Conservation (phyloP, 2,888 invertebrate species). For the Eugnorisma glareosa region DNA sequence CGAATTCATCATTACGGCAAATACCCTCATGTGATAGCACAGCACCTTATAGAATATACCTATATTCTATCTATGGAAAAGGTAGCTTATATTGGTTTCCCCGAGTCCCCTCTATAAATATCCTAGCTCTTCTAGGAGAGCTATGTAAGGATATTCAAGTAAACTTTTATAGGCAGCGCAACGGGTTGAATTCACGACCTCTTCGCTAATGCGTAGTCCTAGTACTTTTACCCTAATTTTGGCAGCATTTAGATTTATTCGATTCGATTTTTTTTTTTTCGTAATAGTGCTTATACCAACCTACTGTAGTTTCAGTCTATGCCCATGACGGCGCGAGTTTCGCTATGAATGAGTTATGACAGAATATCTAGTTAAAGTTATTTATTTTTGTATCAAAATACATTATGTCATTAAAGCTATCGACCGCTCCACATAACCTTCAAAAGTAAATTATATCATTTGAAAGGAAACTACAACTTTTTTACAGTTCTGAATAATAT, state of each 20-base stretch:
- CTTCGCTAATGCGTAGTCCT: neutral
- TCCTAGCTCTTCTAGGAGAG: neutral
- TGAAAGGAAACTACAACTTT: conserved; percentile 38
- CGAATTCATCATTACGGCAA: neutral
- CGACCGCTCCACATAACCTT: conserved; percentile 46
- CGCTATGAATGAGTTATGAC: neutral
- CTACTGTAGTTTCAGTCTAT: too few species aligned
- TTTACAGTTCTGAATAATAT: conserved; percentile 53
- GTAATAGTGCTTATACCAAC: too few species aligned
- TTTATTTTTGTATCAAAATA: neutral
- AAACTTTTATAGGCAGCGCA: neutral
- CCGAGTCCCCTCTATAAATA: neutral
- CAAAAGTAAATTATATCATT: conserved; percentile 45
- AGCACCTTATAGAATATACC: neutral
- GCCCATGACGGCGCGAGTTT: neutral
- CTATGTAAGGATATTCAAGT: neutral
- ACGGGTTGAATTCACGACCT: neutral
- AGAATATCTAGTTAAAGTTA: neutral
- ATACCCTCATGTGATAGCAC: neutral
- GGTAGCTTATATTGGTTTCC: neutral
- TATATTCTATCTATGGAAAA: neutral
- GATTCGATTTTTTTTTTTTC: too few species aligned
- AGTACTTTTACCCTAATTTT: neutral
- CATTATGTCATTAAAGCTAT: conserved; percentile 5
- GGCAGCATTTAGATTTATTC: neutral